Evolutionary conservation across 1,140 invertebrate species (phyloP).

Genomic region (Lordiphosa mommai): DNA sequence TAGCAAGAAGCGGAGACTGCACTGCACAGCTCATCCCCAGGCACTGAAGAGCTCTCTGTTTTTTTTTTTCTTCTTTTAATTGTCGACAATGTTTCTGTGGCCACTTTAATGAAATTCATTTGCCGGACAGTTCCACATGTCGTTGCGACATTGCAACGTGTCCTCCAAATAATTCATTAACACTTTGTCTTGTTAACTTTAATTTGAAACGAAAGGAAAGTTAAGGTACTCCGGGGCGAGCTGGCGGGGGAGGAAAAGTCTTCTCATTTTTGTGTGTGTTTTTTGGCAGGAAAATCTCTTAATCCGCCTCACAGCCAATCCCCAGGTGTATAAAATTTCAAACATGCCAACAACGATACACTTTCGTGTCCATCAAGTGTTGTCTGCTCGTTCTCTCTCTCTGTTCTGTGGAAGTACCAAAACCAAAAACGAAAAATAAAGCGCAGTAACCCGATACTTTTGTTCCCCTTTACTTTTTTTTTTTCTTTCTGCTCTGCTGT

Average conservation of each 20-base stretch:
- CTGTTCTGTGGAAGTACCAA: conserved; percentile 46
- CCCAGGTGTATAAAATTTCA: conserved; percentile 73
- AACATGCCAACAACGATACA: conserved; percentile 71
- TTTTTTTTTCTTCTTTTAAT: conserved; percentile 46
- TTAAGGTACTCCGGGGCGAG: not conserved
- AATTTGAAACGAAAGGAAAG: conserved; percentile 40
- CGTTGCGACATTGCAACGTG: conserved; percentile 61
- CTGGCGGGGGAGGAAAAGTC: too few relatives aligned
- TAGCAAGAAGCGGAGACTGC: conserved; percentile 36
- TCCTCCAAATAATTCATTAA: conserved; percentile 79
- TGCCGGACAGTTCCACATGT: conserved; percentile 21
- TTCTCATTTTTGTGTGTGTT: too few relatives aligned
- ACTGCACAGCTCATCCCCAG: conserved; percentile 35
- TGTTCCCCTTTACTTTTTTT: conserved; percentile 50
- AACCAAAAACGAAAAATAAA: conserved; percentile 15
- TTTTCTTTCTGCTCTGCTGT: conserved; percentile 21
- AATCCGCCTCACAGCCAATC: conserved; percentile 48
- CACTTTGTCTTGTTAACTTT: conserved; percentile 76
- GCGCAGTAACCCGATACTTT: conserved; percentile 71
- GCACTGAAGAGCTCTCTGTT: conserved; percentile 13
- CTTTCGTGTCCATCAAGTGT: conserved; percentile 68
- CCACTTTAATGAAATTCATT: conserved; percentile 76
- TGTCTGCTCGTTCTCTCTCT: not conserved
- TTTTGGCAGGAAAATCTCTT: conserved; percentile 58
- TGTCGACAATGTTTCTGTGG: conserved; percentile 74